Conservation (phyloP, 1,140 invertebrate genomes). For the Cepaea nemoralis region DNA sequence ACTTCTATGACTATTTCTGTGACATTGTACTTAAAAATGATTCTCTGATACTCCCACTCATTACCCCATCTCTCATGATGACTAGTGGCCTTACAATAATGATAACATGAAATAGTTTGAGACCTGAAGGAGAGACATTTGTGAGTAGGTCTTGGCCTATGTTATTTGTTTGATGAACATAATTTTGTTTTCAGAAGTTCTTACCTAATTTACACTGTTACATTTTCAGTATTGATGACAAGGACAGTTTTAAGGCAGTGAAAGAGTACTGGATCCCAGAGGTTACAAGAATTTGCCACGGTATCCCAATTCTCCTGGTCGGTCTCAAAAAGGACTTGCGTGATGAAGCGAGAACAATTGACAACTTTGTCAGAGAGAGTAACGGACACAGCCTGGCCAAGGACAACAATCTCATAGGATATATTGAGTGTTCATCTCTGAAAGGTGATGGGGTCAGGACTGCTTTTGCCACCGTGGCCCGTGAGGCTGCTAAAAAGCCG, state of each 20-base stretch:
- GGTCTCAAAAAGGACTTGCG: conserved; percentile 3
- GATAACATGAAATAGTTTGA: too few relatives aligned
- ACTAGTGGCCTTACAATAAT: too few relatives aligned
- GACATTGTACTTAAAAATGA: too few relatives aligned
- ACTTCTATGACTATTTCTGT: too few relatives aligned
- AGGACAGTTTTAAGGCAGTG: conserved; percentile 4
- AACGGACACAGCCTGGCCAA: not conserved
- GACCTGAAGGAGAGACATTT: too few relatives aligned
- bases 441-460: not conserved
- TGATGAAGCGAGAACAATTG: not conserved
- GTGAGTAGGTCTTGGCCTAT: too few relatives aligned
- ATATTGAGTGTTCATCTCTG: conserved; percentile 5
- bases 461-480: not conserved
- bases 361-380: not conserved
- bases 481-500: not conserved
- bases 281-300: not conserved
- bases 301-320: conserved; percentile 1
- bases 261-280: not conserved
- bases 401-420: not conserved
- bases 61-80: too few relatives aligned
- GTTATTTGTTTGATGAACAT: too few relatives aligned
- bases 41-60: too few relatives aligned
- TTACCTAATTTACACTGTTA: too few relatives aligned
- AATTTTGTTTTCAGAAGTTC: too few relatives aligned
- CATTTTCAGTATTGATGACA: not conserved